phyloP scores from a whole-genome alignment of 1,140 invertebrate species.

The Drosophila setifemur region DNA sequence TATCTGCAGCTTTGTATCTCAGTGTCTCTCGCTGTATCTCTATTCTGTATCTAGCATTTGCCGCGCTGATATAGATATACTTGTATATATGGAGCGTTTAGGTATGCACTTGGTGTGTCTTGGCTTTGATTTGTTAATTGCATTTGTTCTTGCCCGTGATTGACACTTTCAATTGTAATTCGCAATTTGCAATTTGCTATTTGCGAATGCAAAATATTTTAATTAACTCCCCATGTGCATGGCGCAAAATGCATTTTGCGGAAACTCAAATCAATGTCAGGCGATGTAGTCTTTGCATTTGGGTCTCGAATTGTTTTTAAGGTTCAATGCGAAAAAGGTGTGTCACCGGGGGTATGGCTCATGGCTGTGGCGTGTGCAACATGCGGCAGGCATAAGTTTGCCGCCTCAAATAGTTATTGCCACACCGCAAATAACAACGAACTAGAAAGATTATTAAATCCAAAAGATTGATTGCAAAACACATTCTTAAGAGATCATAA shows the following conservation, averaged over 20 bases:
- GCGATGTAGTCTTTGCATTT: constrained; percentile 15
- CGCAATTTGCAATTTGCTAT: constrained; percentile 26
- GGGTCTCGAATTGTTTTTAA: neutral
- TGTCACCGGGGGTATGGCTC: neutral
- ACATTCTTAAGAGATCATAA: too few species aligned
- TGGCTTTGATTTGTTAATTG: constrained; percentile 71
- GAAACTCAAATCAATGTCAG: constrained; percentile 71
- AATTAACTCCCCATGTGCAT: constrained; percentile 55
- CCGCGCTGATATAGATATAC: constrained; percentile 1
- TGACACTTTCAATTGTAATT: constrained; percentile 69
- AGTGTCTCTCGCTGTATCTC: neutral
- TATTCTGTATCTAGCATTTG: constrained; percentile 18
- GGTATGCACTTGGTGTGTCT: constrained; percentile 35
- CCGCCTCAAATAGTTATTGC: too few species aligned
- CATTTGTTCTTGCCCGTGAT: constrained; percentile 61
- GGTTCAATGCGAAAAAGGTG: neutral
- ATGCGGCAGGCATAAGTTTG: constrained; percentile 44
- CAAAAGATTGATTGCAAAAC: too few species aligned
- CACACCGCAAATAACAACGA: too few species aligned
- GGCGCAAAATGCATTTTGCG: constrained; percentile 52
- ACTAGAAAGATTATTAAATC: too few species aligned
- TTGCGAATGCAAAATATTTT: constrained; percentile 64
- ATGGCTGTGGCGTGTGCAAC: constrained; percentile 14
- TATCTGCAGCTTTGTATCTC: constrained; percentile 34
- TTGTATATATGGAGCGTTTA: constrained; percentile 8